Evolutionary conservation across 2,113 vertebrate genomes (phyloP), one percentile per base, ranked within the genome.

Genomic region (Forbesichthys agassizii): DNA sequence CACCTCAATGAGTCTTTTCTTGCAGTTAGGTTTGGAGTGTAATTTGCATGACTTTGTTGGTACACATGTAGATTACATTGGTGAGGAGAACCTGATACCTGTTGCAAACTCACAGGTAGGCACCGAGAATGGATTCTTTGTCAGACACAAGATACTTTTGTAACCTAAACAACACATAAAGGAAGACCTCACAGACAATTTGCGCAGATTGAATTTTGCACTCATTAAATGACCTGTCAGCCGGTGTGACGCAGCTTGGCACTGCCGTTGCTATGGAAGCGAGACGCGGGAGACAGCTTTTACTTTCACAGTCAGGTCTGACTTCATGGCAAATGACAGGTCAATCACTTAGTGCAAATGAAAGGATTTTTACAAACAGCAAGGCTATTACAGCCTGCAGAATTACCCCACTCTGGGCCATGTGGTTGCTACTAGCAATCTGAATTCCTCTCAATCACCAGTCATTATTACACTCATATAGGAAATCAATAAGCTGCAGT

Each of bases 291-390:
- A 3, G 33, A 73, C n/a, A 76, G 71, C 27, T 91, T 79, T 87
- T 88, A 91, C 84, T 65, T 85, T 65, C 66, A 53, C 77, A 66
- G 86, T 91, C 79, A 75, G 16, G n/a, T 77, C 86, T 88, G 81
- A 56, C 66, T 89, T 90, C 78, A 92, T 88, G 74, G 85, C 60
- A 87, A 90, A 91, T 84, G 89, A 90, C 89, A 92, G 82, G 83
- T 91, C 90, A 93, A 92, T 93, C 87, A 89, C 77, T 88, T 82
- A 82, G 6, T 81, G 48, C 68, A 91, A 94, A 93, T 85, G 80
- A 89, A 91, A 90, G 80, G 85, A 73, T 84, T 90, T 5, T 80
- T 73, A 77, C 81, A 92, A 93, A 90, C 77, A 86, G 85, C 71
- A 83, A 42, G 61, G 27, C 62, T 81, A 79, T 81, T 87, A 80